Base-by-base conservation (phyloP, 2,113 vertebrate species). In the Alethe diademata region DNA sequence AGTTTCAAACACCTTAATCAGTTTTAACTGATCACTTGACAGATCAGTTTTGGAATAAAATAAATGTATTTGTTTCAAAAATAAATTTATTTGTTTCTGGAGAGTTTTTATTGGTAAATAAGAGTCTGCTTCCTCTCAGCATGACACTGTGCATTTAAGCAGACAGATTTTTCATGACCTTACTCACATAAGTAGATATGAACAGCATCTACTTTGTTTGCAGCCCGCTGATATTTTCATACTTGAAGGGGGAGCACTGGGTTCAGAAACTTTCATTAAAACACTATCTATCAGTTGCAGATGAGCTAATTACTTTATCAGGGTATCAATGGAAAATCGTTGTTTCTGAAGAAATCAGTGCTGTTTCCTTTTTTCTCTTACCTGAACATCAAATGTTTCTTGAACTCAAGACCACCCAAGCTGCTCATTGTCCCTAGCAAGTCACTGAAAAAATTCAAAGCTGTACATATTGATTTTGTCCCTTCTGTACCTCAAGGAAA, bases 251-350 rank as follows among this genome's bases (percentile, higher is more conserved):
- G 80, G 53, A 96, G 86, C 10, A 29, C 10, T 22, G 47, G 22
- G 22, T 42, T 76, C 17, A 72, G 65, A 96, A 81, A 60, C 8
- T 60, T n/a, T 51, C 65, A 45, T 23, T 72, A 81, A 81, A 91
- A 38, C 19, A 18, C 12, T 25, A 12, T 40, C n/a, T 67, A 62
- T 75, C 26, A 48, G 18, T 6, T 89, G 24, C 40, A 71, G 29
- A 48, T 23, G 9, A 58, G 8, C 8, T 38, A 24, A 35, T 83
- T 79, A 60, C 16, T 66, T 5, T 33, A 24, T 71, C 11, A 35
- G 35, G 26, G 12, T 17, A 69, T n/a, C 50, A 54, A 4, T 13
- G 9, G 12, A 43, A 36, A 53, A 22, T 1, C 0, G 0, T 40
- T 91, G 38, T 23, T 58, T 84, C 28, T 82, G 42, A 75, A 83